Evolutionary conservation across 2,888 invertebrate genomes (phyloP).

Genomic region (Odontocerum albicorne): DNA sequence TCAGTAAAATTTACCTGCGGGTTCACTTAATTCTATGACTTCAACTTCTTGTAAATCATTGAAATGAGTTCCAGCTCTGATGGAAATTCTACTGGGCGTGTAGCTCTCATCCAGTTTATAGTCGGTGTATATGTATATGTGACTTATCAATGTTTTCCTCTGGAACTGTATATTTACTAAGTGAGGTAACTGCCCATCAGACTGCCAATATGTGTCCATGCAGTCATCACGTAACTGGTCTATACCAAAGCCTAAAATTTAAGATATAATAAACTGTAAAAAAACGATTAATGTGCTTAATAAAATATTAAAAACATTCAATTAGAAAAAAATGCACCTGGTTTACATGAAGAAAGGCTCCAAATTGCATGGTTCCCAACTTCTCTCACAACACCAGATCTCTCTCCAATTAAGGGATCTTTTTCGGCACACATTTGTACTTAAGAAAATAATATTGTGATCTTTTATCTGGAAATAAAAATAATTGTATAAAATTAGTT

Average conservation of each 20-base stretch:
- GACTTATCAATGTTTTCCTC: constrained; percentile 90
- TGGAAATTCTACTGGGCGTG: constrained; percentile 93
- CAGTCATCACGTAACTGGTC: constrained; percentile 94
- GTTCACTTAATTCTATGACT: constrained; percentile 90
- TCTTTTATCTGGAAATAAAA: background rate
- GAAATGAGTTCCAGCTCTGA: constrained; percentile 92
- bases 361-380: constrained; percentile 94
- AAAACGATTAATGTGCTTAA: background rate
- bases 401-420: constrained; percentile 53
- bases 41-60: constrained; percentile 96
- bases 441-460: background rate
- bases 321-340: constrained; percentile 62
- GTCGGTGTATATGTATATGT: constrained; percentile 96
- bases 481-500: background rate
- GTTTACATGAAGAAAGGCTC: constrained; percentile 98
- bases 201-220: constrained; percentile 99
- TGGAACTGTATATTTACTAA: constrained; percentile 96
- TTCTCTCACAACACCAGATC: constrained; percentile 64
- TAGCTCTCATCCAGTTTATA: constrained; percentile 99
- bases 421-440: constrained; percentile 42
- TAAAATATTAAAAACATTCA: background rate
- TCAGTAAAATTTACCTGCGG: constrained; percentile 61
- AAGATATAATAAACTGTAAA: background rate
- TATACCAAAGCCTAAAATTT: constrained; percentile 86
- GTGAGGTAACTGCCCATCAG: constrained; percentile 98